Evolutionary conservation across 2,888 invertebrate genomes (phyloP).

Genomic region (Caenorhabditis virilis): DNA sequence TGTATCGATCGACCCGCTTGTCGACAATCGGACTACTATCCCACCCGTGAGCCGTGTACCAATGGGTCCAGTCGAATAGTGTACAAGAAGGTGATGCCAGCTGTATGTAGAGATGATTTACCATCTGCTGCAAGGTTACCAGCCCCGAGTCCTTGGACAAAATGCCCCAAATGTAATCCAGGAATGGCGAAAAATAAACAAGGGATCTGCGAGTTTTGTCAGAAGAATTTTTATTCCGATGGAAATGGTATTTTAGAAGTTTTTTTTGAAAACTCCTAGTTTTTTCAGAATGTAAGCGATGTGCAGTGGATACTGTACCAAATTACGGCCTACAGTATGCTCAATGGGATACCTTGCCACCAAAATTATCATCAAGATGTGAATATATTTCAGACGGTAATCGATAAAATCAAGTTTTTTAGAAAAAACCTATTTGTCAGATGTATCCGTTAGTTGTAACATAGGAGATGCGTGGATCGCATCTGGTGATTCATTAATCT

Average conservation of each 20-base stretch:
- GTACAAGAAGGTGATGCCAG: constrained; percentile 73
- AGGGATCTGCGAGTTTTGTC: constrained; percentile 72
- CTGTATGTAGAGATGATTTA: constrained; percentile 72
- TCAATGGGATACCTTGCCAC: constrained; percentile 72
- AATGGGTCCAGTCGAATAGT: constrained; percentile 66
- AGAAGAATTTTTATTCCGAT: constrained; percentile 70
- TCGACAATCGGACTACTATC: constrained; percentile 72
- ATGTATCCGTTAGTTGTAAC: constrained; percentile 44
- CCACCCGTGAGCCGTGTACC: constrained; percentile 71
- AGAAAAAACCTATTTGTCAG: constrained; percentile 22
- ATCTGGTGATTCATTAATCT: constrained; percentile 71
- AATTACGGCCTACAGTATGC: constrained; percentile 72
- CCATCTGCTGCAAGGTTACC: constrained; percentile 67
- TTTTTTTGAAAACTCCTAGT: not conserved
- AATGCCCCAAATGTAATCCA: constrained; percentile 73
- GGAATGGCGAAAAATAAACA: constrained; percentile 71
- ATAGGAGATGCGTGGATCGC: constrained; percentile 71
- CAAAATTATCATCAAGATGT: constrained; percentile 71
- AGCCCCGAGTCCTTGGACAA: constrained; percentile 50
- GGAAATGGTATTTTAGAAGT: constrained; percentile 63
- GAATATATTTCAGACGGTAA: constrained; percentile 69
- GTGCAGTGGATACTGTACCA: constrained; percentile 72
- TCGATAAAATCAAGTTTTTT: too few species aligned
- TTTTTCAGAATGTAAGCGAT: constrained; percentile 68
- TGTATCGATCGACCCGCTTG: constrained; percentile 72